Evolutionary conservation across 2,113 vertebrate species (phyloP).

Genomic region (Geothlypis trichas): DNA sequence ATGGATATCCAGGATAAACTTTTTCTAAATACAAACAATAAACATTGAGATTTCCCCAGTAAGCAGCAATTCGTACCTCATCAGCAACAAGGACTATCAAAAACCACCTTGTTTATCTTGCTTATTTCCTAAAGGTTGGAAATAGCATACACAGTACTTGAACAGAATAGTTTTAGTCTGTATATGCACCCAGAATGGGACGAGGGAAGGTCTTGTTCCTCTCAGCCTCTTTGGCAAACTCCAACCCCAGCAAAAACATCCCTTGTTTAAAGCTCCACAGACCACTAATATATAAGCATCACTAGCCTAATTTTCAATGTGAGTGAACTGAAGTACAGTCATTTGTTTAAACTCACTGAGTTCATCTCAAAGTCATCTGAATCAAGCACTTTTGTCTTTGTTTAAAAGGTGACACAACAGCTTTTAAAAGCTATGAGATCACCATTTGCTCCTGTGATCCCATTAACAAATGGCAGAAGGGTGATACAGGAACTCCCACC

Average conservation of each 20-base stretch:
- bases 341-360: background rate
- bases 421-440: background rate
- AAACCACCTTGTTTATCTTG: background rate
- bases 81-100: background rate
- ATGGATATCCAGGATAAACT: background rate
- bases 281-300: background rate
- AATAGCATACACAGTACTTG: background rate
- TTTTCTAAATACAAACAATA: background rate
- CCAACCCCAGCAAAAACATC: background rate
- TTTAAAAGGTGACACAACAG: background rate
- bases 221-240: background rate
- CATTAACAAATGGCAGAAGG: background rate
- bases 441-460: background rate
- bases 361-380: background rate
- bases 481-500: background rate
- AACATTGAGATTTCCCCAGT: background rate
- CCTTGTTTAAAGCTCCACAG: background rate
- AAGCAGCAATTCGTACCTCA: background rate
- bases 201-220: background rate
- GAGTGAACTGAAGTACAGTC: background rate
- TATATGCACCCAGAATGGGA: background rate
- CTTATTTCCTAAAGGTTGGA: background rate
- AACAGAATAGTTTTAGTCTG: background rate
- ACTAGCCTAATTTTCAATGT: background rate
- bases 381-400: background rate